A percentile compares a stretch with the other conserved stretches of the same genome.
phyloP scores from a whole-genome alignment of 2,113 vertebrate species.

The Perca schrenkii region DNA sequence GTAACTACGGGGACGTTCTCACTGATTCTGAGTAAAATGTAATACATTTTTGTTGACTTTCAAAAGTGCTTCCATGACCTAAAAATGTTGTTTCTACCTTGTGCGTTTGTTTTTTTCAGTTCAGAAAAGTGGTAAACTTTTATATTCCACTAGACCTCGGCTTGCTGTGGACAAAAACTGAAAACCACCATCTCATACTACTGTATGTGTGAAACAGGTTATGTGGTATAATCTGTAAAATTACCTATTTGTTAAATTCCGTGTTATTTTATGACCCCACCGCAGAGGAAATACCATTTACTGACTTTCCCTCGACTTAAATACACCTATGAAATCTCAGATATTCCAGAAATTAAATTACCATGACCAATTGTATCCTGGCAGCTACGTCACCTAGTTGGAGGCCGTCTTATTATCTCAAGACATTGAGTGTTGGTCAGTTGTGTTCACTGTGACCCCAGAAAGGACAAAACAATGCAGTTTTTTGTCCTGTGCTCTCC shows the following conservation, averaged over 20 bases:
- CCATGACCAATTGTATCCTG: not conserved
- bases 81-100: slow-evolving; percentile 27
- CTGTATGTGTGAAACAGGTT: not conserved
- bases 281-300: not conserved
- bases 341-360: not conserved
- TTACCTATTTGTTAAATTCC: not conserved
- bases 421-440: not conserved
- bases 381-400: not conserved
- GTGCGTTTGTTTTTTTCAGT: slow-evolving; percentile 32
- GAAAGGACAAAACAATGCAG: not conserved
- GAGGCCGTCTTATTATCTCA: not conserved
- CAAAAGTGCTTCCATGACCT: slow-evolving; percentile 38
- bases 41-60: slow-evolving; percentile 56
- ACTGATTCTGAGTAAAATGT: slow-evolving; percentile 1
- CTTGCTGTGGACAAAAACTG: slow-evolving; percentile 6
- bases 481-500: not conserved
- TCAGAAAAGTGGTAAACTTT: slow-evolving; percentile 31
- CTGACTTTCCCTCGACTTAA: not conserved
- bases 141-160: slow-evolving; percentile 17
- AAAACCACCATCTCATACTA: not conserved
- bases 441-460: slow-evolving; percentile 1
- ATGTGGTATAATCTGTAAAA: not conserved
- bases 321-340: not conserved
- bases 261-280: not conserved
- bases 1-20: slow-evolving; percentile 11